Percentiles rank a stretch among this genome's conserved stretches.
Evolutionary conservation across 2,113 vertebrate genomes (phyloP).

Genomic region (Rafetus swinhoei): DNA sequence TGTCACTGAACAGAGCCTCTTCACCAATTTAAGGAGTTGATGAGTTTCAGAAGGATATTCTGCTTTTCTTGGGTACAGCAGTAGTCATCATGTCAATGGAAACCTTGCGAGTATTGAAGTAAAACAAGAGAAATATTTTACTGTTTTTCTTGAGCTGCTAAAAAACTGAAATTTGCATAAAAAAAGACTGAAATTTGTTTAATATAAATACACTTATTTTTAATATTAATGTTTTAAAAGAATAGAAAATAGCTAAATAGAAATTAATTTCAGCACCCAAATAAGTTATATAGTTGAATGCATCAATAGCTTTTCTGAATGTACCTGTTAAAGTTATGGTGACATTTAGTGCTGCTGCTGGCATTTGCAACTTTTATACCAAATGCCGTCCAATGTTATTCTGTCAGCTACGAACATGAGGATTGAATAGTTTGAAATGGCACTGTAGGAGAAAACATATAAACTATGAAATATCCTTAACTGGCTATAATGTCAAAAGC

Average conservation of each 20-base stretch:
- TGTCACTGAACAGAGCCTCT: neutral
- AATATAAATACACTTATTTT: neutral
- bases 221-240: neutral
- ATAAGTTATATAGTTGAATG: conserved; percentile 10
- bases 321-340: conserved; percentile 37
- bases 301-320: conserved; percentile 38
- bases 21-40: rapidly evolving
- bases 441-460: conserved; percentile 36
- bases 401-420: conserved; percentile 36
- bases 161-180: neutral
- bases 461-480: conserved; percentile 47
- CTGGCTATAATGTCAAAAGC: conserved; percentile 61
- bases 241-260: neutral
- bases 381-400: conserved; percentile 37
- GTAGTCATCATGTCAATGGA: neutral
- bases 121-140: neutral
- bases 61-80: neutral
- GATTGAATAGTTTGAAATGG: conserved; percentile 47
- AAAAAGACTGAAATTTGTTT: neutral
- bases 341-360: conserved; percentile 58
- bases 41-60: neutral
- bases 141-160: neutral
- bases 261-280: neutral
- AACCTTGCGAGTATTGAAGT: neutral
- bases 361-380: conserved; percentile 55